phyloP scores from a whole-genome alignment of 2,888 invertebrate species.

The Tetramorium bicarinatum region DNA sequence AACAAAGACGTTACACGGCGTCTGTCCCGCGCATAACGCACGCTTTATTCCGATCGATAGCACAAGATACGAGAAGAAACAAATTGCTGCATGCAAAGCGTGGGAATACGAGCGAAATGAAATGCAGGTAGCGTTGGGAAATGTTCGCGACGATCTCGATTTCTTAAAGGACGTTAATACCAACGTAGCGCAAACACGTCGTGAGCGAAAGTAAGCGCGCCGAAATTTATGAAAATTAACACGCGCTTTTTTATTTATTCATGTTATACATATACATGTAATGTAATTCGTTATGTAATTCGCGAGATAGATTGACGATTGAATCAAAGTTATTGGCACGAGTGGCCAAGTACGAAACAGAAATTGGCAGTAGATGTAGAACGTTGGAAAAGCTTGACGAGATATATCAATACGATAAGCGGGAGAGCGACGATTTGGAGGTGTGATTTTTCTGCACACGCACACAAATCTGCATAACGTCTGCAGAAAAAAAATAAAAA shows the following conservation, averaged over 20 bases:
- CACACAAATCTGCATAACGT: no score
- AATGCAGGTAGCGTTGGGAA: neutral
- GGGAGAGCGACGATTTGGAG: neutral
- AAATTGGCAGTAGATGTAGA: conserved; percentile 27
- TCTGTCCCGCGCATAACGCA: neutral
- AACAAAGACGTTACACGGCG: no score
- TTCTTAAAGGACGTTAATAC: conserved; percentile 13
- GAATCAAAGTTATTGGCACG: conserved; percentile 26
- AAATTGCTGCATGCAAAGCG: conserved; percentile 3
- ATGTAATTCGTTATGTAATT: neutral
- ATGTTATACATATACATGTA: no score
- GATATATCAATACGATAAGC: neutral
- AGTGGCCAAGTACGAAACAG: conserved; percentile 19
- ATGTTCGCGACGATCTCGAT: conserved; percentile 4
- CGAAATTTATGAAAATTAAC: neutral
- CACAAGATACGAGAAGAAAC: conserved; percentile 26
- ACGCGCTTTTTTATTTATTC: neutral
- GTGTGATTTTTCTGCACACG: neutral
- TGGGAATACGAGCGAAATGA: conserved; percentile 36
- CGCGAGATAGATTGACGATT: neutral
- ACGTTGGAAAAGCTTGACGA: neutral
- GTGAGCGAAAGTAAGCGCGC: neutral
- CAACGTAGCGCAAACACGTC: neutral
- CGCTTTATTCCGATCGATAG: conserved; percentile 3
- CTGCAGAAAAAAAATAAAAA: no score